phyloP scores from a whole-genome alignment of 2,797 vertebrate genomes.

The Sebastes matsubarae region DNA sequence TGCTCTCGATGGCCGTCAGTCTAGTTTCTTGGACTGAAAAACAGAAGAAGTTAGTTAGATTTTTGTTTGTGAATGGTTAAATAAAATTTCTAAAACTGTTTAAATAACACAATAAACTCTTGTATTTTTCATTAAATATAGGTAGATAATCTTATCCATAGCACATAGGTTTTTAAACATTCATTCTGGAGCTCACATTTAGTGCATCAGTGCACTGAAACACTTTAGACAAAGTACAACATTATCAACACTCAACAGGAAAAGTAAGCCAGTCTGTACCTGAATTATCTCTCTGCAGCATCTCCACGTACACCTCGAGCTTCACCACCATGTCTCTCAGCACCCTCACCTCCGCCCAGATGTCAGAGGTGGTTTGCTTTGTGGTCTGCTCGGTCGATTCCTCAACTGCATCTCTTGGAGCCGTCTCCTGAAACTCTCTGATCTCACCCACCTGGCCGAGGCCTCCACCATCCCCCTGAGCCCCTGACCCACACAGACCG shows the following conservation, averaged over 20 bases:
- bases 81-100: not conserved
- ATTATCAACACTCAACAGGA: not conserved
- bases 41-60: not conserved
- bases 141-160: not conserved
- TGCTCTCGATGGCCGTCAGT: not conserved
- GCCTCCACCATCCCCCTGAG: not conserved
- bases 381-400: not conserved
- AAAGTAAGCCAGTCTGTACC: not conserved
- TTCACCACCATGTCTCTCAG: conserved; percentile 9
- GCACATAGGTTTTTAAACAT: too few relatives aligned
- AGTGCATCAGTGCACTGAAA: too few relatives aligned
- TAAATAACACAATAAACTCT: not conserved
- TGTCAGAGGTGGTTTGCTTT: not conserved
- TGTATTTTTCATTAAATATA: not conserved
- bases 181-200: too few relatives aligned
- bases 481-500: not conserved
- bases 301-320: not conserved
- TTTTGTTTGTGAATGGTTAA: not conserved
- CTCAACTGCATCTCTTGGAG: not conserved
- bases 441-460: not conserved
- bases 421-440: not conserved
- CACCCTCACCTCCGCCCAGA: not conserved
- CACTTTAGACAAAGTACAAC: not conserved
- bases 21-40: not conserved
- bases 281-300: not conserved